phyloP scores from a whole-genome alignment of 2,797 vertebrate species.

The Rhadinocentrus ornatus region DNA sequence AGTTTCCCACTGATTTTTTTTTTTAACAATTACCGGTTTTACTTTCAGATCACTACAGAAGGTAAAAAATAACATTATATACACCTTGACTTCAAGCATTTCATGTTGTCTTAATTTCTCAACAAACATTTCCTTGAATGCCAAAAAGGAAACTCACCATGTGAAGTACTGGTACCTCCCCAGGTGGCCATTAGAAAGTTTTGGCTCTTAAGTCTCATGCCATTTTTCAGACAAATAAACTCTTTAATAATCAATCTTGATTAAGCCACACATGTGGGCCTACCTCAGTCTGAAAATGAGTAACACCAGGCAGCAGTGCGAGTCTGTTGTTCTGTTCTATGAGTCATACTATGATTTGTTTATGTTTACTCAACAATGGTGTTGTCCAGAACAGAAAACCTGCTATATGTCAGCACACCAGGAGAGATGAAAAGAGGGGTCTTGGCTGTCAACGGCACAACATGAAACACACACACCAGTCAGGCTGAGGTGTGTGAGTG shows the following conservation, averaged over 20 bases:
- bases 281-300: conserved; percentile 53
- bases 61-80: neutral
- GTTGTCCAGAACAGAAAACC: conserved; percentile 42
- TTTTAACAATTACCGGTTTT: neutral
- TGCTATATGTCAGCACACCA: conserved; percentile 43
- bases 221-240: conserved; percentile 42
- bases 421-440: conserved; percentile 68
- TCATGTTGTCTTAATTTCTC: neutral
- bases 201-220: conserved; percentile 29
- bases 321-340: conserved; percentile 44
- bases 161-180: conserved; percentile 3
- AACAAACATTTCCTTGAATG: conserved; percentile 11
- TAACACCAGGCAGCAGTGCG: conserved; percentile 47
- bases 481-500: conserved; percentile 32
- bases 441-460: conserved; percentile 53
- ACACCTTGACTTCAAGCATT: neutral
- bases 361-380: conserved; percentile 64
- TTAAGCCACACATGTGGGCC: conserved; percentile 62
- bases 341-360: conserved; percentile 61
- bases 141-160: conserved; percentile 21
- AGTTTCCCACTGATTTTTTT: neutral
- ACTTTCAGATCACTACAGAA: neutral
- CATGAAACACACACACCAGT: conserved; percentile 39
- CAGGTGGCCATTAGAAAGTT: conserved; percentile 28
- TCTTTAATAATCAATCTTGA: conserved; percentile 57